Evolutionary conservation across 2,797 vertebrate genomes (phyloP).

Genomic region (Chaunax sp.): DNA sequence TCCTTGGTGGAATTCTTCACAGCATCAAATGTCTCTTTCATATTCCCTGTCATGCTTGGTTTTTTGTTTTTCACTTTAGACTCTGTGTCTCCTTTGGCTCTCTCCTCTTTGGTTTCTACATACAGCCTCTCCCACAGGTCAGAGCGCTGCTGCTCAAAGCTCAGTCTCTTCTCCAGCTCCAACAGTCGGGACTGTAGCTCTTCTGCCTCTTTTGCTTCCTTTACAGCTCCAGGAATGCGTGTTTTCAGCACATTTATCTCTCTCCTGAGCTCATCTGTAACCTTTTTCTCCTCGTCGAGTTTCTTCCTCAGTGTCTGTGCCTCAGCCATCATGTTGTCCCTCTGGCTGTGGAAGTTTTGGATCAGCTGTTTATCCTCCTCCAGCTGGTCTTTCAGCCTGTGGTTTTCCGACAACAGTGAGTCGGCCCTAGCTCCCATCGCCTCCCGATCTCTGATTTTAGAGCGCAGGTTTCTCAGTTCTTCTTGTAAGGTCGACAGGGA

Average conservation of each 20-base stretch:
- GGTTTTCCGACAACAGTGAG: constrained; percentile 87
- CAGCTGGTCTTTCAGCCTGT: constrained; percentile 88
- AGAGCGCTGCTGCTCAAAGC: constrained; percentile 95
- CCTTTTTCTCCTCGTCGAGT: constrained; percentile 85
- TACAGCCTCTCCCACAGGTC: constrained; percentile 98
- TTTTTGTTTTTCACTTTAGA: constrained; percentile 84
- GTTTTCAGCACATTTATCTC: constrained; percentile 84
- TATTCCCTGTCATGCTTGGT: constrained; percentile 87
- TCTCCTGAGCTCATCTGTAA: constrained; percentile 83
- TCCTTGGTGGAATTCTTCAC: constrained; percentile 98
- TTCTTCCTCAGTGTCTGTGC: constrained; percentile 86
- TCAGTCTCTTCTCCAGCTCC: constrained; percentile 92
- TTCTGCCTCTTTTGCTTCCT: constrained; percentile 75
- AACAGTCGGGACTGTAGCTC: constrained; percentile 82
- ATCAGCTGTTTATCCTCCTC: constrained; percentile 87
- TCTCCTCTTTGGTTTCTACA: constrained; percentile 90
- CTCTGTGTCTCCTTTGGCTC: constrained; percentile 85
- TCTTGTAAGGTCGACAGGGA: constrained; percentile 87
- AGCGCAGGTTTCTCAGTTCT: constrained; percentile 87
- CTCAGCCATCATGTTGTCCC: constrained; percentile 85
- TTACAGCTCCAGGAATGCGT: constrained; percentile 47
- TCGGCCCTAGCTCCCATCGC: constrained; percentile 81
- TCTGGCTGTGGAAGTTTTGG: constrained; percentile 84
- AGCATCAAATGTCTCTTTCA: constrained; percentile 95
- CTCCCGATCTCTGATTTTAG: constrained; percentile 87